Evolutionary conservation across 2,888 invertebrate genomes (phyloP), one percentile per base, ranked within the genome.

Genomic region (Lasioglossum calceatum): DNA sequence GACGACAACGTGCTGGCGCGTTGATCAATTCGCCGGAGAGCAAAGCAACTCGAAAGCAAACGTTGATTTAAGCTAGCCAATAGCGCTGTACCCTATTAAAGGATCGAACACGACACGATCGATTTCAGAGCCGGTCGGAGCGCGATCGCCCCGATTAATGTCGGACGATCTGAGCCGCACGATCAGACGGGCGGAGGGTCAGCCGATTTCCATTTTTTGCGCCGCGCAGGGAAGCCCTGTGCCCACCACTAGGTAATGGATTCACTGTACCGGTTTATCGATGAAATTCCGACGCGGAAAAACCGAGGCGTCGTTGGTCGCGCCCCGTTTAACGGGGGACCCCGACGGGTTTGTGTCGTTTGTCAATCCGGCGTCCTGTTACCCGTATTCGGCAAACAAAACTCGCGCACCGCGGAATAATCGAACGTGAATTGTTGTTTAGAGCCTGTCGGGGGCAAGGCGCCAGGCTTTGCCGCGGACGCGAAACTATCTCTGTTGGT

Each of bases 181-280:
- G 95, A 96, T 96, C 95, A 96, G 96, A 93, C 96, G 96, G 90
- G 93, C 94, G 85, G 92, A 95, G 92, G 93, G 94, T 89, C 95
- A 96, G 93, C 95, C 96, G 89, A 96, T 96, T 92, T 96, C 96
- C 58, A 95, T 97, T 92, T 95, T 97, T 91, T 97, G 97, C 95
- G 97, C 97, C 94, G 96, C 97, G 88, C 97, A 97, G 93, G 97
- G 97, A 88, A 97, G 96, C 95, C 97, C 97, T 85, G 96, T 96
- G 85, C 97, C 97, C 90, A 94, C 96, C 82, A 97, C 97, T 96
- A 97, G 97, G 97, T 97, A 97, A 94, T 96, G 91, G 97, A 92
- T 81, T 42, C n/a, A 36, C n/a, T 42, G 67, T 74, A 32, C 71
- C n/a, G 44, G 70, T 19, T 58, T 76, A 85, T 86, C 87, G 86